Conservation (phyloP, 2,113 vertebrate species). For the Lophura nycthemera region DNA sequence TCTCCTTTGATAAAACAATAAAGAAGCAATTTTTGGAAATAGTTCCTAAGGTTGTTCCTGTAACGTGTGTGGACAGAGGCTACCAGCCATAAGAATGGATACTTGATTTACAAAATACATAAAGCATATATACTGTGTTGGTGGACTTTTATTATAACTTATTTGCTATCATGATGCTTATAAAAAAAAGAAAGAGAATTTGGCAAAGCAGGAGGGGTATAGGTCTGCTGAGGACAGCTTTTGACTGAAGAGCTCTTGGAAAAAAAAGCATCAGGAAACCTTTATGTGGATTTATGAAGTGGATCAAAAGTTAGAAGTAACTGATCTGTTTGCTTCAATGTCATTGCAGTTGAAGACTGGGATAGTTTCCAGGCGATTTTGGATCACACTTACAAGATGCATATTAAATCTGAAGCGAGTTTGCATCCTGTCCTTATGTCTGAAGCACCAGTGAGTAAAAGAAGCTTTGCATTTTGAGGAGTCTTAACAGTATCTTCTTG, state of each 20-base stretch:
- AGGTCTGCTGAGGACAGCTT: background rate
- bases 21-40: background rate
- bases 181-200: background rate
- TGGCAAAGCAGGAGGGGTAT: background rate
- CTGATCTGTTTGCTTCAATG: background rate
- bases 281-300: background rate
- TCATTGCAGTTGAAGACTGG: conserved; percentile 94
- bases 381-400: conserved; percentile 98
- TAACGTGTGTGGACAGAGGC: too few species aligned
- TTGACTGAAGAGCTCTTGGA: background rate
- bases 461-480: background rate
- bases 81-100: accelerated
- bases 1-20: background rate
- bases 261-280: background rate
- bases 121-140: background rate
- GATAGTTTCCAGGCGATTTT: conserved; percentile 98
- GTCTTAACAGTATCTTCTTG: background rate
- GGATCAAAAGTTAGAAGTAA: background rate
- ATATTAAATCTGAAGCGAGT: conserved; percentile 97
- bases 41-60: background rate
- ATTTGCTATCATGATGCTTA: background rate
- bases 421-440: conserved; percentile 99
- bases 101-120: background rate
- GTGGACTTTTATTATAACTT: background rate
- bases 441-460: conserved; percentile 92